A percentile compares a stretch with the other conserved stretches of the same genome.
Conservation (phyloP, 2,113 vertebrate species). For the Hyla sarda region DNA sequence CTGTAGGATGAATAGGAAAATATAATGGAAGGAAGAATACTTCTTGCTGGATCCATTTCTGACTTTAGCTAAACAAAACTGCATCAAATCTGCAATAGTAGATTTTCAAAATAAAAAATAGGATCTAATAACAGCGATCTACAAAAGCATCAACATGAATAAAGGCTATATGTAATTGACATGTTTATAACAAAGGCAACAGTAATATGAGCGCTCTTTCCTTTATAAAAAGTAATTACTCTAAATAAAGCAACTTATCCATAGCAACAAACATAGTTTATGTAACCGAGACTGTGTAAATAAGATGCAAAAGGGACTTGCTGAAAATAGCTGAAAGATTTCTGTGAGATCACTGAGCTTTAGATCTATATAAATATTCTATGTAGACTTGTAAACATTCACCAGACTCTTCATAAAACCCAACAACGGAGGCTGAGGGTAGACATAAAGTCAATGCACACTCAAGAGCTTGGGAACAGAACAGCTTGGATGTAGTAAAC, state of each 20-base stretch:
- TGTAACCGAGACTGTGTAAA: conserved; percentile 29
- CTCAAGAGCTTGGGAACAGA: background rate
- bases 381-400: conserved; percentile 12
- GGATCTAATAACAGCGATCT: background rate
- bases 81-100: no score
- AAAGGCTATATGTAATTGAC: background rate
- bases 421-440: background rate
- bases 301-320: conserved; percentile 24
- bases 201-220: conserved; percentile 19
- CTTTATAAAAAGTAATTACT: conserved; percentile 51
- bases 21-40: no score
- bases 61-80: no score
- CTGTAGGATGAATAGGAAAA: no score
- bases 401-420: conserved; percentile 12
- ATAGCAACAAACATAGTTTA: conserved; percentile 7
- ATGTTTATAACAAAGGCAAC: conserved; percentile 44
- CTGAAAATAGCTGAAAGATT: conserved; percentile 23
- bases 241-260: conserved; percentile 29
- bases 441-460: background rate
- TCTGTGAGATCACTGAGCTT: conserved; percentile 20
- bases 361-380: conserved; percentile 38
- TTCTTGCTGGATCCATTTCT: no score
- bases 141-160: background rate
- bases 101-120: no score
- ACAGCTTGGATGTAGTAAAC: background rate